These are phyloP conservation scores for Pasiphila rectangulata DNA, from an alignment of 2,888 invertebrate species.

Conservation along the genomic window DNA sequence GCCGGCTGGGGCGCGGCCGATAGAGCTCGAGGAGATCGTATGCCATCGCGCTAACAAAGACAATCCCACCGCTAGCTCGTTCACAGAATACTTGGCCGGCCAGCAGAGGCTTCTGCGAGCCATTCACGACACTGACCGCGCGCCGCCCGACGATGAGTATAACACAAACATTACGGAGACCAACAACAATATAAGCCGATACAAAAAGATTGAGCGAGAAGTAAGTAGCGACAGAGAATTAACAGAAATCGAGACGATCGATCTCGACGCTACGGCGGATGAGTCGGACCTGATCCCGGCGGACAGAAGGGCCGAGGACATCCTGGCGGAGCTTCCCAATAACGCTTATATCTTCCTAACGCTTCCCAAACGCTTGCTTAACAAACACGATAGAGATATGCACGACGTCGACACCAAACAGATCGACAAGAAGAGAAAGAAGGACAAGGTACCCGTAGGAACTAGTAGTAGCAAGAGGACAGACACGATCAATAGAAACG, in stretches of 20 bases:
- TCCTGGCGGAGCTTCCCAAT: slow-evolving; percentile 52
- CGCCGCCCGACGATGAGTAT: slow-evolving; percentile 19
- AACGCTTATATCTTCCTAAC: slow-evolving; percentile 63
- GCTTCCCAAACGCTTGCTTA: slow-evolving; percentile 53
- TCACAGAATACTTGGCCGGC: slow-evolving; percentile 45
- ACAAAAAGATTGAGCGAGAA: slow-evolving; percentile 20
- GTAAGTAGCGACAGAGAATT: slow-evolving; percentile 29
- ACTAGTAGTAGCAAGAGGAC: slow-evolving; percentile 43
- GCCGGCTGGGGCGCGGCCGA: slow-evolving; percentile 14
- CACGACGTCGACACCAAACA: slow-evolving; percentile 38
- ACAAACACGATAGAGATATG: slow-evolving; percentile 27
- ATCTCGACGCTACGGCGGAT: slow-evolving; percentile 6
- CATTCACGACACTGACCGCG: slow-evolving; percentile 36
- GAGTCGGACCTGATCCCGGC: slow-evolving; percentile 13
- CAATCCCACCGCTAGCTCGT: slow-evolving; percentile 34
- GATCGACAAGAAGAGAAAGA: slow-evolving; percentile 42
- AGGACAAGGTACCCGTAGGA: slow-evolving; percentile 38
- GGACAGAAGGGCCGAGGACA: slow-evolving; percentile 25
- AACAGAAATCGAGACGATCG: slow-evolving; percentile 16
- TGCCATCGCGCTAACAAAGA: slow-evolving; percentile 29
- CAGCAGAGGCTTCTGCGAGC: slow-evolving; percentile 49
- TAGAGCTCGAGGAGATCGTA: slow-evolving; percentile 35
- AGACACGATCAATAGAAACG: slow-evolving; percentile 49
- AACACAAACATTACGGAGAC: slow-evolving; percentile 18
- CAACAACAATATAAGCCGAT: slow-evolving; percentile 23